These are phyloP conservation scores for Tragelaphus buxtoni DNA, from an alignment of 2,113 vertebrate genomes.

Conservation along the genomic window DNA sequence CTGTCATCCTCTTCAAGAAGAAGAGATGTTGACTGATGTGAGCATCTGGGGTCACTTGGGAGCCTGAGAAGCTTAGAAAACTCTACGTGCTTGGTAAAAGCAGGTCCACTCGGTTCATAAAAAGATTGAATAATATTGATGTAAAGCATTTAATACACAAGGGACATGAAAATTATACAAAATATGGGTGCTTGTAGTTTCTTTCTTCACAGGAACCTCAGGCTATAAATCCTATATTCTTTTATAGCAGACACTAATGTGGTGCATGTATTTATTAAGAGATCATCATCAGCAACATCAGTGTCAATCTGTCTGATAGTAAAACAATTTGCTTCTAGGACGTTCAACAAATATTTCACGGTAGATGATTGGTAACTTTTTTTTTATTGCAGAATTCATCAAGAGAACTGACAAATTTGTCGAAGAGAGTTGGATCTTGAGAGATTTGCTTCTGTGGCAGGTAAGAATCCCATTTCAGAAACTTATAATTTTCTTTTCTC, in stretches of 20 bases:
- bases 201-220: background rate
- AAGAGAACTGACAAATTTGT: background rate
- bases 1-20: slow-evolving; percentile 13
- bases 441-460: background rate
- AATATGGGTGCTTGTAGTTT: background rate
- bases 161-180: background rate
- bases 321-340: background rate
- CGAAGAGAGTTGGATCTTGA: background rate
- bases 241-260: background rate
- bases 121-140: background rate
- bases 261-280: background rate
- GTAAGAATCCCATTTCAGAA: background rate
- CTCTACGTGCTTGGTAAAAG: slow-evolving; percentile 14
- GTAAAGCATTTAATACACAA: background rate
- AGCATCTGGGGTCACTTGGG: background rate
- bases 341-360: background rate
- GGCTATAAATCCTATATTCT: background rate
- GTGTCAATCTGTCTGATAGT: background rate
- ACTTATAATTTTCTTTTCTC: background rate
- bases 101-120: background rate
- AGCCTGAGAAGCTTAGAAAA: background rate
- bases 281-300: background rate
- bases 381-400: background rate
- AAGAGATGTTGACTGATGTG: background rate
- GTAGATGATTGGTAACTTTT: background rate